These are phyloP conservation scores for Plectropomus leopardus DNA, from an alignment of 2,113 vertebrate species.

Conservation along the genomic window DNA sequence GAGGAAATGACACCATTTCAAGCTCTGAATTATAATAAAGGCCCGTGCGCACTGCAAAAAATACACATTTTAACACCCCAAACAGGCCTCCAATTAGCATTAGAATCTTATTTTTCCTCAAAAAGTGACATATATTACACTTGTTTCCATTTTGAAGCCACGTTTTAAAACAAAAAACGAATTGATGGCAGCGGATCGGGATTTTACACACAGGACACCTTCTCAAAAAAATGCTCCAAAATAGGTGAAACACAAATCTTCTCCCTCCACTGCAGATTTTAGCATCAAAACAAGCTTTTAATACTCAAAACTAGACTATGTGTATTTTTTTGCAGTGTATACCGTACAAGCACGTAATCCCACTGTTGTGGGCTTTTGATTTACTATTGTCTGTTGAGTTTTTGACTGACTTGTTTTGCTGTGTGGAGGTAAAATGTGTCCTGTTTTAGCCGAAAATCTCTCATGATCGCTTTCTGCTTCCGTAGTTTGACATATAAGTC, in stretches of 20 bases:
- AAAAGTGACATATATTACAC: neutral
- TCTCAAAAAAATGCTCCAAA: neutral
- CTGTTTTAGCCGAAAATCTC: slow-evolving; percentile 4
- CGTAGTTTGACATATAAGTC: neutral
- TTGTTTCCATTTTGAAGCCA: neutral
- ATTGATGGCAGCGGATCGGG: neutral
- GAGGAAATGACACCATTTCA: slow-evolving; percentile 76
- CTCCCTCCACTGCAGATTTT: slow-evolving; percentile 7
- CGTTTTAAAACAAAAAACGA: slow-evolving; percentile 1
- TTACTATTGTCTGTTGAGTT: slow-evolving; percentile 4
- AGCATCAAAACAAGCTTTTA: slow-evolving; percentile 12
- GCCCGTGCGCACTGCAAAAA: slow-evolving; percentile 35
- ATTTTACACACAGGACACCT: neutral
- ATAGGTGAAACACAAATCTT: neutral
- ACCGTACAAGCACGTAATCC: slow-evolving; percentile 3
- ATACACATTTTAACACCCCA: slow-evolving; percentile 4
- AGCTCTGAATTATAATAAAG: slow-evolving; percentile 67
- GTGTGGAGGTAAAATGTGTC: slow-evolving; percentile 19
- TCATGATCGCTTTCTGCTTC: neutral
- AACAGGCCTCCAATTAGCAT: neutral
- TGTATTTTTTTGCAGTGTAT: slow-evolving; percentile 29
- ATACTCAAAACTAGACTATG: slow-evolving; percentile 1
- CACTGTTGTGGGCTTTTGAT: slow-evolving; percentile 15
- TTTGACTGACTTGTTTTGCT: slow-evolving; percentile 24
- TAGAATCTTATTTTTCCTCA: neutral